These are phyloP conservation scores for Raja brachyura DNA, from an alignment of 2,113 vertebrate genomes.

Conservation along the genomic window DNA sequence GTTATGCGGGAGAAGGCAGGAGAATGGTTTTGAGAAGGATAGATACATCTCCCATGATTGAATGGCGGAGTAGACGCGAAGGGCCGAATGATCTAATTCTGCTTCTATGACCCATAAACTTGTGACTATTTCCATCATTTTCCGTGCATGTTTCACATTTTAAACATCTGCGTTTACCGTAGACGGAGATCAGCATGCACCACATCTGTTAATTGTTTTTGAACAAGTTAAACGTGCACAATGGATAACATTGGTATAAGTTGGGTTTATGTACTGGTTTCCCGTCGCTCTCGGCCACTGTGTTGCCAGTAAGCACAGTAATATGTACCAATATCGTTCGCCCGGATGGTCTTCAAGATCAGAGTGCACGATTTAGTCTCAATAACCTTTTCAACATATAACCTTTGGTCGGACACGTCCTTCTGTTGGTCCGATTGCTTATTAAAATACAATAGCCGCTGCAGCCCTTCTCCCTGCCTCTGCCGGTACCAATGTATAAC, in stretches of 20 bases:
- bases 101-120: no score
- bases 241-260: background rate
- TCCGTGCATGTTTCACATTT: no score
- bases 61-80: no score
- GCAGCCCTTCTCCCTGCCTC: background rate
- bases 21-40: no score
- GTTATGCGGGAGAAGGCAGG: no score
- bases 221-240: background rate
- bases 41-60: no score
- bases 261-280: background rate
- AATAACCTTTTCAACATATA: background rate
- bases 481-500: constrained; percentile 22
- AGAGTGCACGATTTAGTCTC: background rate
- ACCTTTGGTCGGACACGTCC: background rate
- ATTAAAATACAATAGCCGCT: background rate
- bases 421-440: background rate
- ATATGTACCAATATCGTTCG: background rate
- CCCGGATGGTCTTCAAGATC: background rate
- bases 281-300: background rate
- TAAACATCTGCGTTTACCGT: background rate
- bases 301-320: background rate
- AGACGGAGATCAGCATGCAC: background rate
- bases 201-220: background rate
- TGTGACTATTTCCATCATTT: no score
- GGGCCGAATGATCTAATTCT: no score